A percentile compares a stretch with the other conserved stretches of the same genome.
Evolutionary conservation across 2,797 vertebrate species (phyloP).

Genomic region (Catharus ustulatus): DNA sequence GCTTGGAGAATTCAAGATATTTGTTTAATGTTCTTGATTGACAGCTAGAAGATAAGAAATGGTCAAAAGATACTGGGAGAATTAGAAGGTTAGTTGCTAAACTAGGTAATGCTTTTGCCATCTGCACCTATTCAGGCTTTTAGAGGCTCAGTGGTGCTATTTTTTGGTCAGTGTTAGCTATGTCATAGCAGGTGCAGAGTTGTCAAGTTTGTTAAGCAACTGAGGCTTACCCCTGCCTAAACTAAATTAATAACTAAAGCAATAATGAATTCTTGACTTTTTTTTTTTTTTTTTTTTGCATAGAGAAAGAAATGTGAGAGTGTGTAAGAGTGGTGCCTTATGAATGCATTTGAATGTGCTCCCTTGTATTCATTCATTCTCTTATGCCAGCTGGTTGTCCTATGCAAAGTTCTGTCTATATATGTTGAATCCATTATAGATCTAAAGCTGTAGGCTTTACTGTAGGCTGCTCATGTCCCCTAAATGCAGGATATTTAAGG

Average conservation of each 20-base stretch:
- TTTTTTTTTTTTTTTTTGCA: not conserved
- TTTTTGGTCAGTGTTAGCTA: not conserved
- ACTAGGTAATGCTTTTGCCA: constrained; percentile 77
- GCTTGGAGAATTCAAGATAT: not conserved
- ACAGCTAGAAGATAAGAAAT: constrained; percentile 73
- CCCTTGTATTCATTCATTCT: not conserved
- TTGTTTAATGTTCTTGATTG: constrained; percentile 73
- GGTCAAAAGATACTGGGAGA: constrained; percentile 75
- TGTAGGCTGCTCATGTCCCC: not conserved
- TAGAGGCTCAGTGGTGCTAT: not conserved
- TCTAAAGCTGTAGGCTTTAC: not conserved
- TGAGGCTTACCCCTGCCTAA: not conserved
- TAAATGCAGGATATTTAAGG: not conserved
- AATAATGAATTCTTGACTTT: not conserved
- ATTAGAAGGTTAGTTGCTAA: constrained; percentile 72
- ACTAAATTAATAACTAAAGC: not conserved
- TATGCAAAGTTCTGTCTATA: not conserved
- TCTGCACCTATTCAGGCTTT: not conserved
- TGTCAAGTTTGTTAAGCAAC: not conserved
- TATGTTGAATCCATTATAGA: not conserved
- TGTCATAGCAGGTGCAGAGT: not conserved
- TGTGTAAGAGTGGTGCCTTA: not conserved
- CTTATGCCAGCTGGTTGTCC: not conserved
- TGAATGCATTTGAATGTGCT: not conserved
- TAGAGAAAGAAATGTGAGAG: not conserved